Evolutionary conservation across 2,797 vertebrate species (phyloP).

Genomic region (Corythornis leucogaster): DNA sequence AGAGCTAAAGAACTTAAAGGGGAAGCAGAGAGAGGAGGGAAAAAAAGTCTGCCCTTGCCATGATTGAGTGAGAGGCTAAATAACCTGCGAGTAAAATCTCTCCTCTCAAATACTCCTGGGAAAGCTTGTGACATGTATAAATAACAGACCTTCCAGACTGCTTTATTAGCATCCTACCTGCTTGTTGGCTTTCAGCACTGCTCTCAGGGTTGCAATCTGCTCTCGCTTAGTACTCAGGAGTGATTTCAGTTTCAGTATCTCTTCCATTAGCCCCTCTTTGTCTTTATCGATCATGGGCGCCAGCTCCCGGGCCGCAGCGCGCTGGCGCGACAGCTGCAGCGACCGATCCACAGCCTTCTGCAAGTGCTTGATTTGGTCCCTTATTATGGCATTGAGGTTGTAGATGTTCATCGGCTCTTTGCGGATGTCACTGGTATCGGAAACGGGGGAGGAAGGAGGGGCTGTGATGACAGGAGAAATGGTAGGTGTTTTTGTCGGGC

Average conservation of each 20-base stretch:
- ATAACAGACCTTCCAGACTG: neutral
- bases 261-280: slow-evolving; percentile 97
- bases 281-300: slow-evolving; percentile 95
- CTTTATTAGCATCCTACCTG: slow-evolving; percentile 82
- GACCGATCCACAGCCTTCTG: slow-evolving; percentile 97
- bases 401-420: slow-evolving; percentile 99
- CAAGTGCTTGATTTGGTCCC: slow-evolving; percentile 98
- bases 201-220: slow-evolving; percentile 95
- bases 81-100: neutral
- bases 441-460: slow-evolving; percentile 85
- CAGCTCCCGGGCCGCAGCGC: slow-evolving; percentile 92
- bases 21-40: neutral
- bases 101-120: neutral
- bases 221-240: slow-evolving; percentile 97
- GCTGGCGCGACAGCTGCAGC: slow-evolving; percentile 92
- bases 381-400: slow-evolving; percentile 97
- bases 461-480: slow-evolving; percentile 86
- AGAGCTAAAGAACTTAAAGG: neutral
- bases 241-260: slow-evolving; percentile 96
- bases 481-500: slow-evolving; percentile 84
- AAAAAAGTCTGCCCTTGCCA: neutral
- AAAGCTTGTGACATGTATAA: neutral
- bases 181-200: slow-evolving; percentile 97
- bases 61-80: neutral
- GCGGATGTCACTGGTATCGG: slow-evolving; percentile 91